Evolutionary conservation across 2,113 vertebrate species (phyloP).

Genomic region (Microcebus jonahi): DNA sequence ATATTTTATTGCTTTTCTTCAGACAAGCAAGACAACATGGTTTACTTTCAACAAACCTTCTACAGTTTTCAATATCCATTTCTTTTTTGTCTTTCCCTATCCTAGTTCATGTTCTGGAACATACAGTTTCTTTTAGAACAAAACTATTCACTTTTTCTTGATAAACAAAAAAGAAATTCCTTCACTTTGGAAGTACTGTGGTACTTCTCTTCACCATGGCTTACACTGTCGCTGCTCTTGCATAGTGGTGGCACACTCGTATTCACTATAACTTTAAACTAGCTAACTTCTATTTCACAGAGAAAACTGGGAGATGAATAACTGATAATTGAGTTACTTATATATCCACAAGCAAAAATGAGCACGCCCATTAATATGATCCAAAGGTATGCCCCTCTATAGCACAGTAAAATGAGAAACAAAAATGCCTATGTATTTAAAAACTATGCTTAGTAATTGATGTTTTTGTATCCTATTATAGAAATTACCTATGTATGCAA

Average conservation of each 20-base stretch:
- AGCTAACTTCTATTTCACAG: neutral
- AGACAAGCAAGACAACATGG: slow-evolving; percentile 35
- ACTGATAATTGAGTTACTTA: neutral
- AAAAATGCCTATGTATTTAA: neutral
- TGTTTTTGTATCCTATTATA: neutral
- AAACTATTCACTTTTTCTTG: neutral
- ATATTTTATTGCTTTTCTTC: slow-evolving; percentile 69
- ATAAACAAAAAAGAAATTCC: neutral
- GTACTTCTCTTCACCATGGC: neutral
- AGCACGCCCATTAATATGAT: neutral
- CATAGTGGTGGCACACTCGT: no score
- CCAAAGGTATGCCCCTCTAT: neutral
- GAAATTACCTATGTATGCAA: neutral
- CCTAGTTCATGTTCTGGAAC: neutral
- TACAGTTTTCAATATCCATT: neutral
- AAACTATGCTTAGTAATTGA: neutral
- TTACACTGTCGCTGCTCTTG: neutral
- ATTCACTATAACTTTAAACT: neutral
- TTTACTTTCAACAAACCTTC: slow-evolving; percentile 23
- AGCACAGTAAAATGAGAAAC: neutral
- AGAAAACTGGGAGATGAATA: neutral
- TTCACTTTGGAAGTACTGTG: neutral
- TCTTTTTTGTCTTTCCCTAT: neutral
- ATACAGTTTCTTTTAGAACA: neutral
- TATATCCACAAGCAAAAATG: neutral